Evolutionary conservation across 2,888 invertebrate genomes (phyloP).

Genomic region (Xestia ashworthii): DNA sequence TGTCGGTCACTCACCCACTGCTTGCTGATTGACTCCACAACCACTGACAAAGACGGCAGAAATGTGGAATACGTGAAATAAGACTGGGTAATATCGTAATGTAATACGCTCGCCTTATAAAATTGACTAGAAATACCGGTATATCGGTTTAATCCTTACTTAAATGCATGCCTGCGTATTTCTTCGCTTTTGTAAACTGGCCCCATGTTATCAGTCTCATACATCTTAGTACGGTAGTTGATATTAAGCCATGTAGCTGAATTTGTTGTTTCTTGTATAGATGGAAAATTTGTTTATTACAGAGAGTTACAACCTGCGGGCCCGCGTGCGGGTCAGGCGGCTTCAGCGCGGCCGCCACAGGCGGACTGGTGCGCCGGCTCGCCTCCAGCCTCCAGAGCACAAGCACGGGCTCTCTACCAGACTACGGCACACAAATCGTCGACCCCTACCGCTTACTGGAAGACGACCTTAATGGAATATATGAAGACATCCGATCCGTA

Average conservation of each 20-base stretch:
- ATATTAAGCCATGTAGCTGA: too few relatives aligned
- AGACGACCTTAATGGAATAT: constrained; percentile 96
- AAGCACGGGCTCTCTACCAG: constrained; percentile 95
- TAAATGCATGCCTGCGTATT: neutral
- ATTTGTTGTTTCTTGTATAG: neutral
- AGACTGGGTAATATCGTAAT: neutral
- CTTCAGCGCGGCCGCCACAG: constrained; percentile 74
- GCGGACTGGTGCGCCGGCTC: constrained; percentile 84
- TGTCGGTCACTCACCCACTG: constrained; percentile 61
- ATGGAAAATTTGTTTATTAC: constrained; percentile 66
- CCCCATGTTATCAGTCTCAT: neutral
- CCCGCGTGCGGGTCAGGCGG: constrained; percentile 82
- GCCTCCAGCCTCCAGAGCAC: constrained; percentile 94
- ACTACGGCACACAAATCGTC: constrained; percentile 93
- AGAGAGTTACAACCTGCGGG: constrained; percentile 87
- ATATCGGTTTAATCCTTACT: neutral
- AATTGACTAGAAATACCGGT: neutral
- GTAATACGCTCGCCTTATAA: neutral
- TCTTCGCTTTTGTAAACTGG: neutral
- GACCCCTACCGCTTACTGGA: constrained; percentile 97
- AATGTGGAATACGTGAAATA: constrained; percentile 19
- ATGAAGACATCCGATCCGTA: constrained; percentile 96
- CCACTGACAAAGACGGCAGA: constrained; percentile 19
- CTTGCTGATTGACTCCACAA: constrained; percentile 26
- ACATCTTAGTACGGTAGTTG: neutral